These are phyloP conservation scores for Coturnix japonica DNA, from an alignment of 2,113 vertebrate species.

Conservation along the genomic window DNA sequence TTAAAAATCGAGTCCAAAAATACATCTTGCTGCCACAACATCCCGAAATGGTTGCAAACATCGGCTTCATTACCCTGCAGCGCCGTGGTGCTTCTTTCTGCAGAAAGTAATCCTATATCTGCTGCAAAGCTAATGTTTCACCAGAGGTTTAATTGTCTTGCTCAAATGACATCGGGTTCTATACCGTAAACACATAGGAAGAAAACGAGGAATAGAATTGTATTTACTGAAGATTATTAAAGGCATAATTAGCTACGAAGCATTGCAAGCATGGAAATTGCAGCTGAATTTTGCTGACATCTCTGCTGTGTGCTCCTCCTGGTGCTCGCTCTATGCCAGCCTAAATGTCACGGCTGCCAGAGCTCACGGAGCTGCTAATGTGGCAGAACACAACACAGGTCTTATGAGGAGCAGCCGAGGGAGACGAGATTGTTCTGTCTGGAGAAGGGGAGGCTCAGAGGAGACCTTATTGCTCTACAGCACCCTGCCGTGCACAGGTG, in stretches of 20 bases:
- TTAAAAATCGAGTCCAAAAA: neutral
- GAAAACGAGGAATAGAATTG: neutral
- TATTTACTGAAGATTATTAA: neutral
- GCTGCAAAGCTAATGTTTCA: slow-evolving; percentile 73
- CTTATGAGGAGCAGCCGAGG: no score
- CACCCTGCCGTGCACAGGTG: no score
- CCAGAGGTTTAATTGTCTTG: slow-evolving; percentile 64
- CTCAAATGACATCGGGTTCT: slow-evolving; percentile 50
- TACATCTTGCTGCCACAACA: neutral
- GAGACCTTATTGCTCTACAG: no score
- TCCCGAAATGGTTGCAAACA: neutral
- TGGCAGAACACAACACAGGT: neutral
- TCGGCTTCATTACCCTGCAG: neutral
- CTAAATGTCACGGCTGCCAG: slow-evolving; percentile 39
- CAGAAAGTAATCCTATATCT: slow-evolving; percentile 68
- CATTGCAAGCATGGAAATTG: fast-evolving
- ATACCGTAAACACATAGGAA: neutral
- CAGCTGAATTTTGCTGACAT: neutral
- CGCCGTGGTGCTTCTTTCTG: neutral
- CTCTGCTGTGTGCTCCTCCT: neutral
- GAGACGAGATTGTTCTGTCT: no score
- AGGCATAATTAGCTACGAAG: neutral
- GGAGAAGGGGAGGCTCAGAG: no score
- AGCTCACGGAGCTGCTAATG: neutral
- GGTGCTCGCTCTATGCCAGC: neutral